Evolutionary conservation across 2,797 vertebrate species (phyloP).

Genomic region (Bufotes viridis): DNA sequence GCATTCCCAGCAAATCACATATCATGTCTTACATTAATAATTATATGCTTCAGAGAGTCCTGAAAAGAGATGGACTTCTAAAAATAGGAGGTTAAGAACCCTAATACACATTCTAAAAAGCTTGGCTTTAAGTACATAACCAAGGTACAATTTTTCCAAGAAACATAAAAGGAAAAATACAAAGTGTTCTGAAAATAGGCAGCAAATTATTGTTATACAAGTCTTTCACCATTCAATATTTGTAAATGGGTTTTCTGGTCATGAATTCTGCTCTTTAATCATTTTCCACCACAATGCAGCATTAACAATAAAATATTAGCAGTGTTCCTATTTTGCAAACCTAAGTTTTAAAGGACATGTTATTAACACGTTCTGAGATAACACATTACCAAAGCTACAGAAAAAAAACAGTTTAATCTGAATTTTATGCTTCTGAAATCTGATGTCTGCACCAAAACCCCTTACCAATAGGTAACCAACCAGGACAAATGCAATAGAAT

Average conservation of each 20-base stretch:
- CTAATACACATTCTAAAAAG: neutral
- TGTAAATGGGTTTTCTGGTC: neutral
- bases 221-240: neutral
- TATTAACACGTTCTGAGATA: neutral
- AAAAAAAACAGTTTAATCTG: neutral
- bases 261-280: neutral
- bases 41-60: slow-evolving; percentile 5
- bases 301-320: slow-evolving; percentile 12
- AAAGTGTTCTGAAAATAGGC: slow-evolving; percentile 6
- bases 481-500: neutral
- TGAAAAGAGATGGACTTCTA: neutral
- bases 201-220: neutral
- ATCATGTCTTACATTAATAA: slow-evolving; percentile 16
- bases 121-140: neutral
- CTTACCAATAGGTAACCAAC: neutral
- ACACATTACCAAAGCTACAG: neutral
- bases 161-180: neutral
- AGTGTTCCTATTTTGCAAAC: neutral
- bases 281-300: neutral
- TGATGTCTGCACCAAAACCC: neutral
- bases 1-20: slow-evolving; percentile 8
- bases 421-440: neutral
- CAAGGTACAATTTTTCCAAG: neutral
- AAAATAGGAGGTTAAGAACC: slow-evolving; percentile 12
- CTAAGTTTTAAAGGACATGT: neutral